Evolutionary conservation across 1,140 invertebrate species (phyloP).

Genomic region (Tigriopus japonicus): DNA sequence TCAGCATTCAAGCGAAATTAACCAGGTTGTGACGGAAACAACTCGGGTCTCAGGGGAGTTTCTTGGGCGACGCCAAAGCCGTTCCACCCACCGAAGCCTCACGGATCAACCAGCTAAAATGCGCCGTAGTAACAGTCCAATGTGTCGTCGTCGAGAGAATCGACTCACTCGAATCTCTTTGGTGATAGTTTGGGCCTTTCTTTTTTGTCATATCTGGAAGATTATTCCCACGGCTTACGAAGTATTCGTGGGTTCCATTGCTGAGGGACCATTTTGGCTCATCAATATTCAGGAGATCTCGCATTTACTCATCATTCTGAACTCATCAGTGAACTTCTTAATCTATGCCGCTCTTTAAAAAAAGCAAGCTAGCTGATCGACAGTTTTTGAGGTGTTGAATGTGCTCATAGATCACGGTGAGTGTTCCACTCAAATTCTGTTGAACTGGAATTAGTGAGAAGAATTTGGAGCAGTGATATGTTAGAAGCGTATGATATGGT

Average conservation of each 20-base stretch:
- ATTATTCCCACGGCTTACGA: conserved; percentile 9
- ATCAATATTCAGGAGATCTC: background rate
- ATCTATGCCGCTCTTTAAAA: conserved; percentile 1
- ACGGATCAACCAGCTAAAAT: background rate
- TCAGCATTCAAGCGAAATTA: too few relatives aligned
- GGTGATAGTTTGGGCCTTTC: conserved; percentile 7
- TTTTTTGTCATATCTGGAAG: conserved; percentile 10
- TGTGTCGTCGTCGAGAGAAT: background rate
- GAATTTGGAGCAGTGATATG: too few relatives aligned
- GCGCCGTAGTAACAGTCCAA: background rate
- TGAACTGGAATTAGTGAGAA: too few relatives aligned
- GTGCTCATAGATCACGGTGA: too few relatives aligned
- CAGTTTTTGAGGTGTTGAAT: too few relatives aligned
- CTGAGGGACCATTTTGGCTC: background rate
- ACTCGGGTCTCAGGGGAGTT: too few relatives aligned
- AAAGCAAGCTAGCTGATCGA: too few relatives aligned
- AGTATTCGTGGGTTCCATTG: background rate
- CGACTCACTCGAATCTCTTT: conserved; percentile 6
- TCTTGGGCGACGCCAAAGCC: too few relatives aligned
- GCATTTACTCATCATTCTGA: conserved; percentile 3
- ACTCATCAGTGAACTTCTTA: conserved; percentile 9
- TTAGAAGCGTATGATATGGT: too few relatives aligned
- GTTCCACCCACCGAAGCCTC: too few relatives aligned
- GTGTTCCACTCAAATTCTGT: too few relatives aligned
- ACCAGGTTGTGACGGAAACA: too few relatives aligned